Evolutionary conservation across 2,797 vertebrate genomes (phyloP).

Genomic region (Muscicapa striata): DNA sequence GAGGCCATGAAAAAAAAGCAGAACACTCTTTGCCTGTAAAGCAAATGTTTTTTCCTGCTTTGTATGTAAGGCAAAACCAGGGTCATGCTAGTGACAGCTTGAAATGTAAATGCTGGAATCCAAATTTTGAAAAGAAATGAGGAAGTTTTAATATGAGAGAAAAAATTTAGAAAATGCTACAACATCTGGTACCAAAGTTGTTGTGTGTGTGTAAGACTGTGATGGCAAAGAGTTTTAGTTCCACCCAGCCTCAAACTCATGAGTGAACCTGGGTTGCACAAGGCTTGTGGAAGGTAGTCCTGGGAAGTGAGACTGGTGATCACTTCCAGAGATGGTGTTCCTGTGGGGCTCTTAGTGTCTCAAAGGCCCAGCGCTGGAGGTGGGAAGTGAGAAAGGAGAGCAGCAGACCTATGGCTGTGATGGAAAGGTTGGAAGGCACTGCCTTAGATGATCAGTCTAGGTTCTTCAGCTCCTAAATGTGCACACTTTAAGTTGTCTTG

Average conservation of each 20-base stretch:
- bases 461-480: background rate
- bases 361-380: background rate
- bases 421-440: background rate
- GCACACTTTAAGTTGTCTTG: background rate
- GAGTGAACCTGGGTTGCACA: background rate
- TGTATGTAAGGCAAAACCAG: background rate
- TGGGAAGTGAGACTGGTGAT: background rate
- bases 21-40: background rate
- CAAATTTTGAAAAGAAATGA: background rate
- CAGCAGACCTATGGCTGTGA: background rate
- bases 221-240: background rate
- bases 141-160: background rate
- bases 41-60: background rate
- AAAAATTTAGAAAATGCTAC: background rate
- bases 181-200: background rate
- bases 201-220: fast-evolving
- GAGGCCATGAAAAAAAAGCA: background rate
- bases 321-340: background rate
- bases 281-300: background rate
- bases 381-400: background rate
- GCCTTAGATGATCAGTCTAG: background rate
- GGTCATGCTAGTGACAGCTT: background rate
- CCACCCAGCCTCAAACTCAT: background rate
- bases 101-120: background rate
- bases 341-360: background rate